Base-by-base conservation (phyloP, 1,140 invertebrate species). In the Anastatus disparis region DNA sequence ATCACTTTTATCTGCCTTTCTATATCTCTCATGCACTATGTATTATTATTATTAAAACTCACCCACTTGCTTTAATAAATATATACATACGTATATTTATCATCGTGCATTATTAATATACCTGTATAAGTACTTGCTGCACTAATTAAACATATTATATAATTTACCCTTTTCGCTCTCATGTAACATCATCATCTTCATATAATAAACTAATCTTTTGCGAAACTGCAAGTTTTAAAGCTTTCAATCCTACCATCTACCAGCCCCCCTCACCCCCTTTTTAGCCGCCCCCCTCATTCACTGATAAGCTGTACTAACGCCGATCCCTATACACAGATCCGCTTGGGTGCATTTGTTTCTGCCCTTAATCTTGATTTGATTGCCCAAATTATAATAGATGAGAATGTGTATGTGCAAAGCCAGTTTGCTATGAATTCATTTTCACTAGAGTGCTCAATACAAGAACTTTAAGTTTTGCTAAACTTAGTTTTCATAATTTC, bases 101-200 rank as follows among this genome's bases (percentile, higher is more conserved):
- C 38, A 26, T 40, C 52, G 29, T 26, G 31, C 53, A 52, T 24
- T 63, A 29, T 44, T n/a, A n/a, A 46, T 40, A 63, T 63, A 46
- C 62, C 35, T 52, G 46, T 26, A 64, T 53, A 53, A 53, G 29
- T 53, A 44, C 22, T 55, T 44, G 35, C 48, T 64, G 63, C 62
- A 64, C 52, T 55, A 10, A 15, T 55, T n/a, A 26, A 66, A 66
- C 17, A 17, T 38, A 65, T 53, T 65, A 53, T 40, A 15, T 3
- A n/a, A 50, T 40, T 1, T 12, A 35, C 29, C 22, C 62, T 40
- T 10, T 4, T 3, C 10, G n/a, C 20, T 12, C 24, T 2, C 42
- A 26, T 13, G 2, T 15, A n/a, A 31, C n/a, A 22, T 26, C 10
- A n/a, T n/a, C n/a, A n/a, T n/a, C n/a, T n/a, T n/a, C n/a, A n/a